phyloP scores from a whole-genome alignment of 2,113 vertebrate species.

The Emydocephalus ijimae region DNA sequence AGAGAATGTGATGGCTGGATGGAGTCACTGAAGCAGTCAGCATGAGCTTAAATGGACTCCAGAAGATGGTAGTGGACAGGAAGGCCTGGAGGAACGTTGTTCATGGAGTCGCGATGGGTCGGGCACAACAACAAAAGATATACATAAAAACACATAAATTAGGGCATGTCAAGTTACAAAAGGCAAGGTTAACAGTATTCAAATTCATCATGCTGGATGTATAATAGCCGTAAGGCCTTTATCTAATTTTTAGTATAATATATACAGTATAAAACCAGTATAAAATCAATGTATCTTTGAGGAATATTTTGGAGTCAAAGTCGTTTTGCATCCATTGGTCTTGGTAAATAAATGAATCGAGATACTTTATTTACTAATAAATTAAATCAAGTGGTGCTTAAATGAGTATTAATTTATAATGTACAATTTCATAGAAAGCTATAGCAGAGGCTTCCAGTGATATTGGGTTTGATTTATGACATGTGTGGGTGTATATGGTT shows the following conservation, averaged over 20 bases:
- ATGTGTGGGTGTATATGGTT: neutral
- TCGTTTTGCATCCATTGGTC: neutral
- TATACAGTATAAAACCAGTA: neutral
- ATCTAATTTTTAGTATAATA: neutral
- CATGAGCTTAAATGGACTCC: too few species aligned
- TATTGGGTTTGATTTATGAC: neutral
- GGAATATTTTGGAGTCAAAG: neutral
- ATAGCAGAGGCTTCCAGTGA: neutral
- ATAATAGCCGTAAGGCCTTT: neutral
- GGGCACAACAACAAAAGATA: too few species aligned
- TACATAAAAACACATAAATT: neutral
- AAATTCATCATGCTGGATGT: neutral
- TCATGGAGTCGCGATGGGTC: too few species aligned
- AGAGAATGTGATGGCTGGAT: too few species aligned
- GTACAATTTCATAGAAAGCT: neutral
- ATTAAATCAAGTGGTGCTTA: neutral
- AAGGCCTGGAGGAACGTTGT: too few species aligned
- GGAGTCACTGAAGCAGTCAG: too few species aligned
- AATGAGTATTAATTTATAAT: neutral
- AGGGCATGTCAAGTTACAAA: neutral
- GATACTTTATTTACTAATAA: neutral
- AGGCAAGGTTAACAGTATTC: neutral
- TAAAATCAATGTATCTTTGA: neutral
- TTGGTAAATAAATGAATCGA: neutral
- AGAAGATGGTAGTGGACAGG: too few species aligned